Conservation (phyloP, 2,888 invertebrate genomes). For the Saturnia pavonia region DNA sequence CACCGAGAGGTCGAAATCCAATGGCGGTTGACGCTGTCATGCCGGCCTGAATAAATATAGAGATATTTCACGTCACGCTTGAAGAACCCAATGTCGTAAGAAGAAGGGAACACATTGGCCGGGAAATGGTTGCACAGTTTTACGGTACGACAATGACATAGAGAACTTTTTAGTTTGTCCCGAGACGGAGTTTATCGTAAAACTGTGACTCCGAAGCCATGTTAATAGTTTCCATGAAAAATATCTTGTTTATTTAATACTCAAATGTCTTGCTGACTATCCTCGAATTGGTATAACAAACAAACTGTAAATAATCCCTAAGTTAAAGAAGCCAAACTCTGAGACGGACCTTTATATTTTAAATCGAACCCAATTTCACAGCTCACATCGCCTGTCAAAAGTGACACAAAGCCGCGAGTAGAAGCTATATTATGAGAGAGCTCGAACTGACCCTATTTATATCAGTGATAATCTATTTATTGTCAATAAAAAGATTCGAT, state of each 20-base stretch:
- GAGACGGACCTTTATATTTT: slow-evolving; percentile 73
- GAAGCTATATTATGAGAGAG: slow-evolving; percentile 71
- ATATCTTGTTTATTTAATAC: not conserved
- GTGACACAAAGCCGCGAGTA: slow-evolving; percentile 78
- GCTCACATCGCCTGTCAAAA: slow-evolving; percentile 78
- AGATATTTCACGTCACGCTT: too few relatives aligned
- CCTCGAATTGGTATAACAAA: slow-evolving; percentile 67
- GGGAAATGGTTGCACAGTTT: too few relatives aligned
- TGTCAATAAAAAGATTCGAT: slow-evolving; percentile 79
- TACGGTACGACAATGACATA: too few relatives aligned
- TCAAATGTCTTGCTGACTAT: slow-evolving; percentile 2
- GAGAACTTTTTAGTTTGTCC: too few relatives aligned
- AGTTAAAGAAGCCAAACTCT: slow-evolving; percentile 68
- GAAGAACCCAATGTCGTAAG: too few relatives aligned
- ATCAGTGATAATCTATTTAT: slow-evolving; percentile 80
- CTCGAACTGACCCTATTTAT: slow-evolving; percentile 79
- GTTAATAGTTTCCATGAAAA: not conserved
- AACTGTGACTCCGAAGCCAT: too few relatives aligned
- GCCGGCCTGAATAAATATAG: too few relatives aligned
- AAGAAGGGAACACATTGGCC: too few relatives aligned
- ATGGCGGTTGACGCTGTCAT: too few relatives aligned
- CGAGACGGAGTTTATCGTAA: too few relatives aligned
- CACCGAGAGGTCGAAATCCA: too few relatives aligned
- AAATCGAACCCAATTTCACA: slow-evolving; percentile 80
- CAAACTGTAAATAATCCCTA: slow-evolving; percentile 72